A percentile compares a stretch with the other conserved stretches of the same genome.
phyloP scores from a whole-genome alignment of 2,888 invertebrate species.

The Strigamia crassipes region DNA sequence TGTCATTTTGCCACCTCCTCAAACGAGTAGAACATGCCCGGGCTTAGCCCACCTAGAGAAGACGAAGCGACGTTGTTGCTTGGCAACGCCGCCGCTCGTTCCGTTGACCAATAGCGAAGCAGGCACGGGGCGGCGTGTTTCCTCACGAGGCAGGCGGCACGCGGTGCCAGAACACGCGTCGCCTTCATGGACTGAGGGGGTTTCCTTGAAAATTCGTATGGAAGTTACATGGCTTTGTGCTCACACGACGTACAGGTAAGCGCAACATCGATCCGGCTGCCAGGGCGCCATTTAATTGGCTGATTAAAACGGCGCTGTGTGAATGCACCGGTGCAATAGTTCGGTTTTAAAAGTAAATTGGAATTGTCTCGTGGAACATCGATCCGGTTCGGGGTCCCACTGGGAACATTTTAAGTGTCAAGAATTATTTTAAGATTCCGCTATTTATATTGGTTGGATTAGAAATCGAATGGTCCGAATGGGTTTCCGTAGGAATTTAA shows the following conservation, averaged over 20 bases:
- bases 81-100: not conserved
- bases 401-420: no score
- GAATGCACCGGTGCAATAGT: not conserved
- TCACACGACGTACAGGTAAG: conserved; percentile 2
- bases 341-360: not conserved
- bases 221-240: not conserved
- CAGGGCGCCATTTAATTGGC: no score
- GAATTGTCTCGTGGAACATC: no score
- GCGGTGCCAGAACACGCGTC: conserved; percentile 26
- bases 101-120: not conserved
- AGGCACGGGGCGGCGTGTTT: not conserved
- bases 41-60: not conserved
- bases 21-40: not conserved
- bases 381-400: no score
- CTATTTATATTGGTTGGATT: no score
- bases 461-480: no score
- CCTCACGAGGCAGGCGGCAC: not conserved
- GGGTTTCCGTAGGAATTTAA: no score
- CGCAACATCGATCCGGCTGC: not conserved
- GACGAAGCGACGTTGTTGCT: not conserved
- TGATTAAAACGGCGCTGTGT: no score
- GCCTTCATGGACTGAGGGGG: conserved; percentile 16
- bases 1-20: no score
- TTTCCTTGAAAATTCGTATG: not conserved
- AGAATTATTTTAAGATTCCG: no score